These are phyloP conservation scores for Campaea margaritaria DNA, from an alignment of 2,888 invertebrate genomes.

Conservation along the genomic window DNA sequence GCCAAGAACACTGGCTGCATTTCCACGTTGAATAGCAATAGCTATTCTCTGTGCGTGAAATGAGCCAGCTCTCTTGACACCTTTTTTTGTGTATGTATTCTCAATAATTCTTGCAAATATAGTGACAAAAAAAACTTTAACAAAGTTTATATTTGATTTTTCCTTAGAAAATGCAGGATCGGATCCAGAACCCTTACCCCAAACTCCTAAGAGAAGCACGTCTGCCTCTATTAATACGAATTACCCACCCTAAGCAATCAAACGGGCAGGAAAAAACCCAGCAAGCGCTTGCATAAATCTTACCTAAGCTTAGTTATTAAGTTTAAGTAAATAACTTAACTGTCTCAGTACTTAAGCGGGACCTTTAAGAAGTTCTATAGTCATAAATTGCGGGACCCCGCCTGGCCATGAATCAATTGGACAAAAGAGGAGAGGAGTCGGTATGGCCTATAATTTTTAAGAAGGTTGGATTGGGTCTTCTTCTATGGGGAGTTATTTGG, in stretches of 20 bases:
- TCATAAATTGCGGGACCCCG: conserved; percentile 67
- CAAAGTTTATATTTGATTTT: too few relatives aligned
- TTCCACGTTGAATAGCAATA: too few relatives aligned
- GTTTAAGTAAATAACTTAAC: conserved; percentile 35
- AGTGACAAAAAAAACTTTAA: too few relatives aligned
- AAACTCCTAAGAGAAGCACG: conserved; percentile 12
- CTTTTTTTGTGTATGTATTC: too few relatives aligned
- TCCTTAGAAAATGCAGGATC: too few relatives aligned
- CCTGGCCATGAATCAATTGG: conserved; percentile 65
- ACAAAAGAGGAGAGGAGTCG: conserved; percentile 50
- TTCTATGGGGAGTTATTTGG: conserved; percentile 22
- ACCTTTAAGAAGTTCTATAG: conserved; percentile 52
- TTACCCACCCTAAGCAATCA: conserved; percentile 40
- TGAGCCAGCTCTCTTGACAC: too few relatives aligned
- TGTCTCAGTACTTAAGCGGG: conserved; percentile 43
- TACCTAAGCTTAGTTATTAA: conserved; percentile 38
- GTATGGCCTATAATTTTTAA: conserved; percentile 36
- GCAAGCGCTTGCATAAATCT: conserved; percentile 31
- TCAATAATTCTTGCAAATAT: too few relatives aligned
- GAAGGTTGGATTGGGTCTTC: conserved; percentile 34
- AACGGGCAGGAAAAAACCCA: conserved; percentile 22
- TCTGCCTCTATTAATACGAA: conserved; percentile 41
- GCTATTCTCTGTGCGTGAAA: too few relatives aligned
- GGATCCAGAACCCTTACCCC: too few relatives aligned
- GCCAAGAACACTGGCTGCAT: too few relatives aligned